Evolutionary conservation across 2,888 invertebrate genomes (phyloP).

Genomic region (Rotaria socialis): DNA sequence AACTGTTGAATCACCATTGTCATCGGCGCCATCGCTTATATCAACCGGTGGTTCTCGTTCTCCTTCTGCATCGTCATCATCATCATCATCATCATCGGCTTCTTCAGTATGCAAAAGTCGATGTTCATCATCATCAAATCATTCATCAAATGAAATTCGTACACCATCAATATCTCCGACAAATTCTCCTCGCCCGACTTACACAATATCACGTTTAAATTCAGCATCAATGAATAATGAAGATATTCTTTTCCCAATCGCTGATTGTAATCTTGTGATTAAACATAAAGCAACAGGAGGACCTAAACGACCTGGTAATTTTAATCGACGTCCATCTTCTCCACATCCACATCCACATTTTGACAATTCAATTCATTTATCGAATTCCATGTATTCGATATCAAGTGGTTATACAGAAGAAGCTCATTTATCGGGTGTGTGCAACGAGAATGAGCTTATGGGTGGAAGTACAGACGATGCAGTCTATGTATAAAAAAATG

Average conservation of each 20-base stretch:
- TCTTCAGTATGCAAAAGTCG: neutral
- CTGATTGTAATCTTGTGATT: constrained; percentile 24
- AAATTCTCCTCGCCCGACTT: constrained; percentile 4
- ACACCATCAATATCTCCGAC: constrained; percentile 28
- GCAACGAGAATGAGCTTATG: constrained; percentile 29
- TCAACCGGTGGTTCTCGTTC: constrained; percentile 18
- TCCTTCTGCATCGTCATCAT: neutral
- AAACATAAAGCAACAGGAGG: neutral
- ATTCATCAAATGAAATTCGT: neutral
- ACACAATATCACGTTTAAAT: constrained; percentile 17
- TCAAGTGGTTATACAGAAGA: constrained; percentile 15
- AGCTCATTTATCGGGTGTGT: constrained; percentile 9
- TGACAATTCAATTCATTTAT: constrained; percentile 4
- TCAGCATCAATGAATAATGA: neutral
- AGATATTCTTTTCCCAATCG: neutral
- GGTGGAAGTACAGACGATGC: constrained; percentile 21
- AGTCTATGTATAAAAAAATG: neutral
- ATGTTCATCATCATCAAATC: neutral
- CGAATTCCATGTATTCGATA: constrained; percentile 23
- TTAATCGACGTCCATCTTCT: constrained; percentile 7
- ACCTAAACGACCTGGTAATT: neutral
- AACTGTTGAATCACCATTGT: neutral
- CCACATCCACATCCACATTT: constrained; percentile 17
- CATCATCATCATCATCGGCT: neutral
- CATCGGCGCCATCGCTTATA: neutral